Base-by-base conservation (phyloP, 2,113 vertebrate genomes). In the Myodes glareolus region DNA sequence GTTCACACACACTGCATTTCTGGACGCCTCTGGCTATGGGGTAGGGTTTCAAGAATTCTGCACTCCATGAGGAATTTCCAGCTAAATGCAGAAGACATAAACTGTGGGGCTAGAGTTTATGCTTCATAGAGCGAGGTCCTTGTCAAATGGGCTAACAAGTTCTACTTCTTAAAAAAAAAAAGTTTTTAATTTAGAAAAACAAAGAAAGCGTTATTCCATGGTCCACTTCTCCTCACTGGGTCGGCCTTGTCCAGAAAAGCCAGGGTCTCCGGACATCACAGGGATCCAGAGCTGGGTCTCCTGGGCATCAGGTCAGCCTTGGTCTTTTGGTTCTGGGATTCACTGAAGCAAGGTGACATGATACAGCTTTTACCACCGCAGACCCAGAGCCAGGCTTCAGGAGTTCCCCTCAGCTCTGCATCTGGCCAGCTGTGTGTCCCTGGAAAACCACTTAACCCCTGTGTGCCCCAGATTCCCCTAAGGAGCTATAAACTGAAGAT, bases 11-110 rank as follows among this genome's bases (percentile, higher is more conserved):
- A 58, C 55, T 58, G 55, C 21, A 58, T n/a, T 91, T 94, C 92
- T 94, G 70, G 68, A 97, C 84, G 68, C 82, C 87, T 98, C 42
- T 6, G 77, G 90, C 87, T 87, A 13, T 19, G 11, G 61, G 61
- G 61, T 33, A 55, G 85, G 67, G 70, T 94, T 95, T 91, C 47
- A 73, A 75, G 81, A 96, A 97, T 87, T 94, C 92, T 93, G 55
- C 45, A 73, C 3, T 58, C 33, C 17, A 19, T 5, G 55, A 86
- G 90, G 85, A 95, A 92, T 97, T 94, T 94, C 58, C 75, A 96
- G 81, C 76, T 93, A 72, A 96, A 92, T 8, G 5, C 58, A 67
- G 36, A 86, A 70, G 39, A 91, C 3, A 3, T 87, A 96, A 77
- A 97, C 68, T 92, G 68, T 75, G 52, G 68, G 39, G 61, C 39